These are phyloP conservation scores for Heliopora coerulea DNA, from an alignment of 92 coral and sea anemone species.

Conservation along the genomic window DNA sequence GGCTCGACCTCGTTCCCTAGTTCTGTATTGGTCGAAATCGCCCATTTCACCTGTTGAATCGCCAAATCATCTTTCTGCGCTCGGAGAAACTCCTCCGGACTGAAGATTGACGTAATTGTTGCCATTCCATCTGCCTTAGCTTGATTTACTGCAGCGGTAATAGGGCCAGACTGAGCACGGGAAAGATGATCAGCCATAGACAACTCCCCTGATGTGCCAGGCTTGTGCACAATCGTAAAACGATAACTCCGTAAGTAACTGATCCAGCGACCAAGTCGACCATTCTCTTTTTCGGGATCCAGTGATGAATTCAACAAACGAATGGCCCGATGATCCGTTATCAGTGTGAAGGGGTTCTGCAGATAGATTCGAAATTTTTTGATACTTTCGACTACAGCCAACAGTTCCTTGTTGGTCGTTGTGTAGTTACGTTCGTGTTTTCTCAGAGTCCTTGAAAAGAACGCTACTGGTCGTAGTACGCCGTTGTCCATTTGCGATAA, in stretches of 20 bases:
- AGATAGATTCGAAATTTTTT: slow-evolving; percentile 13
- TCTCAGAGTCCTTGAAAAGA: slow-evolving; percentile 15
- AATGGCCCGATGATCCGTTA: slow-evolving; percentile 9
- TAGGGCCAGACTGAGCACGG: too few species aligned
- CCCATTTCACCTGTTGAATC: slow-evolving; percentile 5
- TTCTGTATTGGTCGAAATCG: neutral
- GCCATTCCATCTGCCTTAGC: slow-evolving; percentile 14
- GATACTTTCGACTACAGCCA: slow-evolving; percentile 3
- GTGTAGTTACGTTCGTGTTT: slow-evolving; percentile 18
- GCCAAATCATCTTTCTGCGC: slow-evolving; percentile 18
- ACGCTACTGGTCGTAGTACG: slow-evolving; percentile 16
- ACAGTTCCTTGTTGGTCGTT: neutral
- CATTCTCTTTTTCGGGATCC: slow-evolving; percentile 18
- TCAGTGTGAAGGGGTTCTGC: slow-evolving; percentile 4
- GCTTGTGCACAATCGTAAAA: neutral
- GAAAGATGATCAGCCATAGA: too few species aligned
- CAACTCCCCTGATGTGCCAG: neutral
- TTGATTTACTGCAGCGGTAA: too few species aligned
- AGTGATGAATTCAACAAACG: slow-evolving; percentile 1
- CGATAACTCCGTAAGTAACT: neutral
- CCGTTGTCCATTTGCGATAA: too few species aligned
- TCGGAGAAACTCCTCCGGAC: slow-evolving; percentile 4
- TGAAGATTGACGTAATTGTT: slow-evolving; percentile 14
- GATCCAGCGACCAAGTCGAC: slow-evolving; percentile 24
- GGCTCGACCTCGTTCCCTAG: neutral